Base-by-base conservation (phyloP, 2,113 vertebrate genomes). In the Sprattus sprattus region DNA sequence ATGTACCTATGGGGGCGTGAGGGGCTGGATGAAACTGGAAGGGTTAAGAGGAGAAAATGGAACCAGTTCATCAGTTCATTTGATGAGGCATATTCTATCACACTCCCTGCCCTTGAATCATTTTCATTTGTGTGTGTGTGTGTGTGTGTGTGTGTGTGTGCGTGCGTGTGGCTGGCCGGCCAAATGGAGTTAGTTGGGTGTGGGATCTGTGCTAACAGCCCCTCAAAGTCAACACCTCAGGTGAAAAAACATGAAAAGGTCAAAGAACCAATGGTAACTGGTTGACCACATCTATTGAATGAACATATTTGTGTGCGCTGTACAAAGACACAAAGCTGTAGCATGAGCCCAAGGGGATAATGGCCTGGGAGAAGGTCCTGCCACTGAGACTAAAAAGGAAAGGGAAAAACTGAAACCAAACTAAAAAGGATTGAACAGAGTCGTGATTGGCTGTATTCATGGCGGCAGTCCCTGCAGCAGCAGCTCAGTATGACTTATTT, bases 371-470 rank as follows among this genome's bases (percentile, higher is more conserved):
- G 71, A 32, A 0, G 9, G 32, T 15, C 5, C 71, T 39, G 71
- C 71, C 28, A 13, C 32, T 60, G 44, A 75, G 84, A 50, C 57
- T 39, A 50, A 57, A 45, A 83, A 75, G 52, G 67, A 50, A 57
- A 87, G 85, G 80, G 92, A 92, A 93, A 94, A 95, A 93, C 93
- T 94, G 93, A 94, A 95, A 95, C 89, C 93, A 94, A 95, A 94
- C 93, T 90, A 85, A 94, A 85, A 94, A 92, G 88, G 89, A 90
- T 92, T 93, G 89, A 94, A 94, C 91, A 50, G 88, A 91, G 87
- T 92, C 91, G 92, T 88, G 91, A 91, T 92, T 90, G 90, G 90
- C 90, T 91, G 81, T 86, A 87, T 92, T 90, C 89, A 86, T 95
- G 92, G 91, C 93, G 93, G 91, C 90, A 91, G 91, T 84, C 80